These are phyloP conservation scores for Eriocheir sinensis DNA, from an alignment of 1,140 invertebrate species.

Conservation along the genomic window DNA sequence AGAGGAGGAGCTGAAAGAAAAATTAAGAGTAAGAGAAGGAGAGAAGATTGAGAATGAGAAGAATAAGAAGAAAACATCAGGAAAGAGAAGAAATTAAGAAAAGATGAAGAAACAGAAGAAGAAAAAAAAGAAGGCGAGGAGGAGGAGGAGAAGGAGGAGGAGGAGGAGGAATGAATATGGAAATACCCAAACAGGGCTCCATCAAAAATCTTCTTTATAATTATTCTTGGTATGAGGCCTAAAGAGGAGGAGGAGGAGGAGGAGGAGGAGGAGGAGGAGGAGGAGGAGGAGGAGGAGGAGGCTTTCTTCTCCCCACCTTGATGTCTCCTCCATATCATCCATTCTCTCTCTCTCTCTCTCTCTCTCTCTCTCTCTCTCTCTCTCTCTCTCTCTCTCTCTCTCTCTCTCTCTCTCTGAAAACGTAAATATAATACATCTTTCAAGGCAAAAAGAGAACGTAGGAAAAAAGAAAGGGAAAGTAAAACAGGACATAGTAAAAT, in stretches of 20 bases:
- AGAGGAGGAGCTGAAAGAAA: not conserved
- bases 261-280: conserved; percentile 31
- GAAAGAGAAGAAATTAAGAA: not conserved
- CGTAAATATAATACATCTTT: too few species aligned
- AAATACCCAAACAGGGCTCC: conserved; percentile 39
- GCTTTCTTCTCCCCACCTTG: too few species aligned
- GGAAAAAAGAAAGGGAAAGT: too few species aligned
- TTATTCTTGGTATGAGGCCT: conserved; percentile 1
- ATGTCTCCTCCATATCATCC: too few species aligned
- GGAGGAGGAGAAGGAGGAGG: not conserved
- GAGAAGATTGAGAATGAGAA: not conserved
- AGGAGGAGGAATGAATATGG: not conserved
- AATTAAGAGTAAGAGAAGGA: not conserved
- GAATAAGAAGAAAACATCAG: not conserved
- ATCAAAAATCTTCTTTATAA: conserved; percentile 35
- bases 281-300: not conserved
- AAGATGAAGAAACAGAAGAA: not conserved
- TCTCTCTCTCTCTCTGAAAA: too few species aligned
- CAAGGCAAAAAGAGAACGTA: too few species aligned
- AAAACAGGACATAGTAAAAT: not conserved
- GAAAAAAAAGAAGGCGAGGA: not conserved
- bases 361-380: too few species aligned
- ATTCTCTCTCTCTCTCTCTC: too few species aligned
- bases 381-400: too few species aligned
- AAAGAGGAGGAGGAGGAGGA: not conserved